Evolutionary conservation across 2,113 vertebrate species (phyloP).

Genomic region (Xenopus laevis): DNA sequence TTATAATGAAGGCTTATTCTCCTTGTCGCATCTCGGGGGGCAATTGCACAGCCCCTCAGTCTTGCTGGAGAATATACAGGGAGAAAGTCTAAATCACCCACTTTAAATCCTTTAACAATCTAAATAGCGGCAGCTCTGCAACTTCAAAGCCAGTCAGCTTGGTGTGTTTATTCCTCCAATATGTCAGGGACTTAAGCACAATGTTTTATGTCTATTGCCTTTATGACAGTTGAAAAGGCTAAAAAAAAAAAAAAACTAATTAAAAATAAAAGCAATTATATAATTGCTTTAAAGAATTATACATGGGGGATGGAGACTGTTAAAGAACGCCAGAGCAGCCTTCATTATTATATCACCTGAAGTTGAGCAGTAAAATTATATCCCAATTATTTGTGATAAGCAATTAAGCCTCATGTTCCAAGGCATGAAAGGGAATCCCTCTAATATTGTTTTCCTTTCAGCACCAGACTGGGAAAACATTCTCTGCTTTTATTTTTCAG

Average conservation of each 20-base stretch:
- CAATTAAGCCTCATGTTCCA: constrained; percentile 68
- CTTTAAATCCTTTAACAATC: constrained; percentile 46
- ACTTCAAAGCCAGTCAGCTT: constrained; percentile 63
- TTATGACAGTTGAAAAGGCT: constrained; percentile 69
- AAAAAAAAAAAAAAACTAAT: constrained; percentile 58
- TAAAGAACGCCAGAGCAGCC: constrained; percentile 57
- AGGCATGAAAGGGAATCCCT: constrained; percentile 63
- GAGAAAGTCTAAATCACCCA: constrained; percentile 25
- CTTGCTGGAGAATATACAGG: background rate
- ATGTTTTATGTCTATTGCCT: constrained; percentile 69
- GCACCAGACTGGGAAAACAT: constrained; percentile 36
- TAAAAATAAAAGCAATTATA: constrained; percentile 70
- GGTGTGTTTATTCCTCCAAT: constrained; percentile 63
- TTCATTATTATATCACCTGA: constrained; percentile 68
- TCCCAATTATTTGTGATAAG: constrained; percentile 65
- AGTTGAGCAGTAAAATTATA: constrained; percentile 63
- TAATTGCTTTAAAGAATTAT: constrained; percentile 68
- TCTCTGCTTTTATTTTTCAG: constrained; percentile 32
- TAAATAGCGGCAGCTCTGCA: constrained; percentile 47
- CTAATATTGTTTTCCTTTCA: constrained; percentile 61
- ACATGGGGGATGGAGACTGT: constrained; percentile 55
- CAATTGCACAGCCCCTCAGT: background rate
- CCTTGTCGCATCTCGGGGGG: background rate
- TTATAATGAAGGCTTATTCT: no score
- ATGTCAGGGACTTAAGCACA: constrained; percentile 67